phyloP scores from a whole-genome alignment of 2,797 vertebrate species.

The Acanthurus lineatus region DNA sequence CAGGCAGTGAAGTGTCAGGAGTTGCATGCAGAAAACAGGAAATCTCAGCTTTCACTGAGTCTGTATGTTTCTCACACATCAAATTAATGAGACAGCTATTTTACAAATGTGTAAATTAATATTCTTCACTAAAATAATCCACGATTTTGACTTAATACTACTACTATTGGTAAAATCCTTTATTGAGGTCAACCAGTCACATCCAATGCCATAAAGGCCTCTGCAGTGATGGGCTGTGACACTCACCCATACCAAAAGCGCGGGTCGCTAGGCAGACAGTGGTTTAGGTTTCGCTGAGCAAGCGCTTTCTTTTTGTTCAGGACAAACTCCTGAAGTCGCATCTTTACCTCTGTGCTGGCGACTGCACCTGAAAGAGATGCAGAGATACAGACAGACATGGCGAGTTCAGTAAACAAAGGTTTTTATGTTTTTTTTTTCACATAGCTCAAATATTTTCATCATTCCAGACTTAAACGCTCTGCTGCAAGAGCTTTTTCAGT shows the following conservation, averaged over 20 bases:
- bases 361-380: slow-evolving; percentile 89
- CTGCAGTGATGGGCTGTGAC: slow-evolving; percentile 38
- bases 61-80: not conserved
- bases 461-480: no score
- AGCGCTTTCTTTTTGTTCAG: slow-evolving; percentile 98
- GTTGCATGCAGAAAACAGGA: not conserved
- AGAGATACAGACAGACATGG: slow-evolving; percentile 8
- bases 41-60: not conserved
- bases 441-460: no score
- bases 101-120: no score
- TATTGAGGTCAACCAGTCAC: not conserved
- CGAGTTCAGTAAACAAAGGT: not conserved
- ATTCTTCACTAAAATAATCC: not conserved
- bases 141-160: not conserved
- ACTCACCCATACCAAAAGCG: slow-evolving; percentile 99
- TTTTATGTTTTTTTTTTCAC: no score
- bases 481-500: no score
- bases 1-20: not conserved
- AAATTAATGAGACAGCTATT: not conserved
- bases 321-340: slow-evolving; percentile 98
- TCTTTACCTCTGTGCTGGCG: slow-evolving; percentile 98
- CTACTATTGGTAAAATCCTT: not conserved
- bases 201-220: not conserved
- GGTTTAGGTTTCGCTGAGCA: slow-evolving; percentile 96
- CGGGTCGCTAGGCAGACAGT: slow-evolving; percentile 94